Base-by-base conservation (phyloP, 1,140 invertebrate species). In the Pseudoatta argentina region DNA sequence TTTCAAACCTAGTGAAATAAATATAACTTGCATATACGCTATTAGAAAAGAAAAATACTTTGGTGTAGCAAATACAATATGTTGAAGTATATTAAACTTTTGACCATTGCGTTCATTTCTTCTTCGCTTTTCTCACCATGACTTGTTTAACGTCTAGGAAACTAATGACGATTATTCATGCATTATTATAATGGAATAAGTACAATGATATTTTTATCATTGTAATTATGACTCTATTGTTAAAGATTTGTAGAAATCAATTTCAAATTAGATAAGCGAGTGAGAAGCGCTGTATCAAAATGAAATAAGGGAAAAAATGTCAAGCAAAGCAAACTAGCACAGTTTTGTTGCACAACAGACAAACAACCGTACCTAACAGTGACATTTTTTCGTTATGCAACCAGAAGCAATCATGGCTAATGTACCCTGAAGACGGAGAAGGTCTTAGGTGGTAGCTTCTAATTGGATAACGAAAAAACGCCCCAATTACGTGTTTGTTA, bases 51-150 rank as follows among this genome's bases (percentile, higher is more conserved):
- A 14, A 55, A 10, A 63, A 64, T 18, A 78, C 24, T 78, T 64
- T 78, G 18, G 10, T 64, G 8, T 44, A 18, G 39, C 10, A 77
- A 30, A 77, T 57, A 63, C 55, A 10, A 44, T 63, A 24, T 27
- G 55, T 44, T 61, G 34, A 48, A 30, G 24, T 44, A 64, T 77
- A 63, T 63, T 44, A 27, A 77, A 77, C 39, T 63, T 77, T 77
- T 18, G 10, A 12, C 3, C 16, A 34, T 8, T 16, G 14, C 16
- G 7, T 39, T 44, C 24, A 44, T 21, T 44, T 77, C 21, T 76
- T 34, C 34, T 77, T 63, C 57, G 39, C 34, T 77, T 63, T 18
- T 63, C 34, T 57, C 8, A 3, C 27, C 3, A 14, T 57, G 14
- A 59, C 14, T 27, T 18, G n/a, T 34, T 21, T 16, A 34, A 48